These are phyloP conservation scores for Selenia dentaria DNA, from an alignment of 2,888 invertebrate genomes.

Conservation along the genomic window DNA sequence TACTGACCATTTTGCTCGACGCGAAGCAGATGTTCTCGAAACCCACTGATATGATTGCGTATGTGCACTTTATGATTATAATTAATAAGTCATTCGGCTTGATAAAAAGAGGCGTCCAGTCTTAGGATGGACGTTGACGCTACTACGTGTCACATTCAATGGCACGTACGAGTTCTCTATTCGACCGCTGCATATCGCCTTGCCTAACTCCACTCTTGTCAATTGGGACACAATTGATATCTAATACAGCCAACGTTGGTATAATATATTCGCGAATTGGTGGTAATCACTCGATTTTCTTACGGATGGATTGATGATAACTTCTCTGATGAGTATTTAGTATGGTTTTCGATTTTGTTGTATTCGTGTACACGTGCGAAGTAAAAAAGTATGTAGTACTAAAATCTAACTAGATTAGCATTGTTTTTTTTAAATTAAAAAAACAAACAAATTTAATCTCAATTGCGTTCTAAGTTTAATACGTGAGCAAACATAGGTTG, in stretches of 20 bases:
- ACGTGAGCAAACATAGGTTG: no score
- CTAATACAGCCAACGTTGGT: constrained; percentile 29
- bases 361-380: no score
- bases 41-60: constrained; percentile 22
- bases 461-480: no score
- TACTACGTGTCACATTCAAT: constrained; percentile 43
- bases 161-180: constrained; percentile 31
- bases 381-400: no score
- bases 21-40: constrained; percentile 17
- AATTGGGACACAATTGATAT: constrained; percentile 54
- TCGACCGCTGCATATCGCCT: constrained; percentile 42
- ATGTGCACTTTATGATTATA: constrained; percentile 16
- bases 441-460: no score
- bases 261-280: constrained; percentile 24
- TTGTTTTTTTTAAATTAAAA: no score
- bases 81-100: constrained; percentile 23
- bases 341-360: no score
- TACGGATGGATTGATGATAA: no score
- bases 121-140: constrained; percentile 46
- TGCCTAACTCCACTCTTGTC: constrained; percentile 42
- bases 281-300: constrained; percentile 5
- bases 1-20: constrained; percentile 38
- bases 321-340: no score
- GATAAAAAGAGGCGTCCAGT: constrained; percentile 46
- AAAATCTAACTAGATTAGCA: no score